Evolutionary conservation across 64 coral and sea anemone species (phyloP), one percentile per base, ranked within the genome.

Genomic region (Acropora yongei): DNA sequence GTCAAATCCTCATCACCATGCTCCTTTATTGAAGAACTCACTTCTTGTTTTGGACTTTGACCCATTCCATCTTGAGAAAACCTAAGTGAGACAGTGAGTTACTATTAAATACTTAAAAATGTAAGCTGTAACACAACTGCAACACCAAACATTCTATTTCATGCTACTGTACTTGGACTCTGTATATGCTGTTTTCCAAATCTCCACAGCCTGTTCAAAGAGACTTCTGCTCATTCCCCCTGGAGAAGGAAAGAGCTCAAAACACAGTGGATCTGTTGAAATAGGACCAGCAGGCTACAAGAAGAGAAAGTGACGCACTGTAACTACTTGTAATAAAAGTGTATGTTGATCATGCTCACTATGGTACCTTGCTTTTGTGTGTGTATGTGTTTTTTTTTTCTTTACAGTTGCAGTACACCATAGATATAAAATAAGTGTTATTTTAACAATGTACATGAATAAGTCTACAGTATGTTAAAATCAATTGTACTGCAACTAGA

Each of bases 241-340:
- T 49, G 72, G 39, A 41, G 83, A 3, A 66, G 88, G 44, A 4
- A 80, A 10, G 19, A 95, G 76, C 41, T 91, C 83, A 76, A 91
- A 95, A 49, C 94, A 91, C 76, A 95, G n/a, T 53, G 89, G 94
- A 17, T 95, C 94, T 81, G 91, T 50, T 67, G 76, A 87, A 76
- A 77, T 87, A 51, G 75, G 41, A 90, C 88, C 45, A 45, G 49
- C 57, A 44, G 74, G 77, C 74, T 90, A 39, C 11, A 80, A 68
- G 6, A 40, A 39, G 30, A 30, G 30, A 30, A 30, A 30, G 30
- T 30, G 30, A 30, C 30, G 30, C 30, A 30, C 30, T 30, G 30
- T 30, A 30, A 30, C 30, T 30, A 30, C 30, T 30, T 30, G 30
- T 30, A 30, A 30, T 30, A 30, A 30, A 30, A 30, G 30, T 30